These are phyloP conservation scores for Smithornis capensis DNA, from an alignment of 2,113 vertebrate species.

Conservation along the genomic window DNA sequence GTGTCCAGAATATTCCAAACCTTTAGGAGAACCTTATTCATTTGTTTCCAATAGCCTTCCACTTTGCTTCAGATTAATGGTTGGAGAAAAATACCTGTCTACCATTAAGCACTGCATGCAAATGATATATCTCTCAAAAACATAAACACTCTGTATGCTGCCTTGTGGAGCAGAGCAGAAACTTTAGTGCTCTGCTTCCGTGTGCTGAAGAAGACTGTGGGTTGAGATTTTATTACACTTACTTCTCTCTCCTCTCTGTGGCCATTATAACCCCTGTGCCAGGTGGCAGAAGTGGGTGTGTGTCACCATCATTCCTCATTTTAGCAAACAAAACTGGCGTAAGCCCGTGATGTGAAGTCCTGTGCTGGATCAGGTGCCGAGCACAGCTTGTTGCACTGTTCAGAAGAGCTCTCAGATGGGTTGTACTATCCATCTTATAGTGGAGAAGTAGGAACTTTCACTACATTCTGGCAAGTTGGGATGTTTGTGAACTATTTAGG, in stretches of 20 bases:
- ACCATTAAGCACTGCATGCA: neutral
- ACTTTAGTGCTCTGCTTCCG: neutral
- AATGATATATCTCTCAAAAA: neutral
- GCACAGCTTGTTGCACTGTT: neutral
- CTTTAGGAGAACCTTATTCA: neutral
- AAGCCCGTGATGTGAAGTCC: neutral
- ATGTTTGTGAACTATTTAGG: neutral
- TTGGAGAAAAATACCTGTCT: neutral
- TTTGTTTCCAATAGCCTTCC: neutral
- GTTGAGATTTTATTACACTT: neutral
- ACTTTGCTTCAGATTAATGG: neutral
- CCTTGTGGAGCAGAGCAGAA: neutral
- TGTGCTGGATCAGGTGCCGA: neutral
- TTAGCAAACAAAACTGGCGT: neutral
- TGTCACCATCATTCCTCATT: neutral
- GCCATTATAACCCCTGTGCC: neutral
- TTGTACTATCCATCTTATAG: neutral
- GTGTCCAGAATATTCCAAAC: neutral
- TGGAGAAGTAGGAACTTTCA: neutral
- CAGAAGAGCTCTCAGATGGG: neutral
- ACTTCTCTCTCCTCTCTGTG: neutral
- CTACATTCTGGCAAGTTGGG: neutral
- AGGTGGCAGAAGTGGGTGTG: neutral
- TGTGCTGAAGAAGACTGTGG: accelerated
- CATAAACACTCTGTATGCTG: neutral